Evolutionary conservation across 2,888 invertebrate genomes (phyloP).

Genomic region (Drosophila siamana): DNA sequence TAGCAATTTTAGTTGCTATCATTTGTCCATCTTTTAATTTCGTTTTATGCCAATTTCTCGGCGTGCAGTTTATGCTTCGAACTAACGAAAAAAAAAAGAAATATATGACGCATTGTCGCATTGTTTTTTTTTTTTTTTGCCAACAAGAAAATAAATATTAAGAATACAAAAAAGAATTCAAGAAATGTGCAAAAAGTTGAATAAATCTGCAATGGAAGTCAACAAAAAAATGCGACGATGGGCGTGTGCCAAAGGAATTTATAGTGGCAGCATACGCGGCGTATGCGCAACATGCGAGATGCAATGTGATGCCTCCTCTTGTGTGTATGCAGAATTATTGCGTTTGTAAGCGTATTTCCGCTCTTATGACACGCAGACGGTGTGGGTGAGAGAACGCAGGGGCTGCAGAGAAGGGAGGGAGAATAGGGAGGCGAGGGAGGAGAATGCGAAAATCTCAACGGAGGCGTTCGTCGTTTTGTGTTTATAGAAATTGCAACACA

Average conservation of each 20-base stretch:
- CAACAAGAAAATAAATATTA: slow-evolving; percentile 44
- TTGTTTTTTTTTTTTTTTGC: slow-evolving; percentile 10
- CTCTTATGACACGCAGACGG: slow-evolving; percentile 55
- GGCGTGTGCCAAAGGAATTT: slow-evolving; percentile 56
- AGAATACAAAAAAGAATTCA: slow-evolving; percentile 30
- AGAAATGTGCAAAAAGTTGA: slow-evolving; percentile 52
- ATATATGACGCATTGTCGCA: slow-evolving; percentile 41
- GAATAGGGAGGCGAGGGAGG: neutral
- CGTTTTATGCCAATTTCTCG: neutral
- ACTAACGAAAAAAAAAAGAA: slow-evolving; percentile 22
- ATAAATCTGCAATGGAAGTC: slow-evolving; percentile 49
- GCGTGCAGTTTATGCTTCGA: slow-evolving; percentile 21
- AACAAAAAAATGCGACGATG: slow-evolving; percentile 40
- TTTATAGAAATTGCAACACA: slow-evolving; percentile 63
- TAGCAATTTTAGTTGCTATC: too few species aligned
- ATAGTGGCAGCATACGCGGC: slow-evolving; percentile 62
- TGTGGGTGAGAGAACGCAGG: neutral
- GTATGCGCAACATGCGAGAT: slow-evolving; percentile 60
- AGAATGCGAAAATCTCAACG: slow-evolving; percentile 50
- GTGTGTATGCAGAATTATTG: slow-evolving; percentile 58
- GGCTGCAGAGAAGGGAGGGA: too few species aligned
- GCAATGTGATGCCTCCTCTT: slow-evolving; percentile 32
- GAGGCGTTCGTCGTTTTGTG: slow-evolving; percentile 48
- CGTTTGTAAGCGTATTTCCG: slow-evolving; percentile 67
- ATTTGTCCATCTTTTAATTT: too few species aligned